Percentiles rank a stretch among this genome's conserved stretches.
Evolutionary conservation across 2,113 vertebrate species (phyloP).

Genomic region (Pongo pygmaeus): DNA sequence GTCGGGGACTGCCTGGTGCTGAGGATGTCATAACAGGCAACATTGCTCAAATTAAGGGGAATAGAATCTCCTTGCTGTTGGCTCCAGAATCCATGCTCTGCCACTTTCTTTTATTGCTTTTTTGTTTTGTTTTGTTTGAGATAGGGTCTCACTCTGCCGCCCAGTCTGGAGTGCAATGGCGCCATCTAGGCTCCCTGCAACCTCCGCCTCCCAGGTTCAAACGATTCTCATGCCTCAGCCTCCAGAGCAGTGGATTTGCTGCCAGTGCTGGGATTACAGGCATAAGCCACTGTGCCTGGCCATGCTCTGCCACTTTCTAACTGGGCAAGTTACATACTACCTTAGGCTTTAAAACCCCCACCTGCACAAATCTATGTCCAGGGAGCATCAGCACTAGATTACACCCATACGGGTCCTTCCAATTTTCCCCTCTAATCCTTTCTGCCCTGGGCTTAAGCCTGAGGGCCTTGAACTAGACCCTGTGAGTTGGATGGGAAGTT

Average conservation of each 20-base stretch:
- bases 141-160: background rate
- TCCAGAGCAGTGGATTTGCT: background rate
- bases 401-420: background rate
- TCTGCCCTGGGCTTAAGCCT: background rate
- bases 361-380: background rate
- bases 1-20: background rate
- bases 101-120: background rate
- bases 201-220: background rate
- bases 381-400: background rate
- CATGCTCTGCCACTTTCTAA: background rate
- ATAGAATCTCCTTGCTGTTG: background rate
- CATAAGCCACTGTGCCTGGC: background rate
- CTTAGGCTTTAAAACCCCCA: background rate
- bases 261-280: background rate
- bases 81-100: too few species aligned
- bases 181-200: background rate
- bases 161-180: background rate
- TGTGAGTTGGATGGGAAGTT: background rate
- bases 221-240: background rate
- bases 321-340: background rate
- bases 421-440: background rate
- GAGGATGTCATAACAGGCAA: background rate
- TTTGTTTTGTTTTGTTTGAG: too few species aligned
- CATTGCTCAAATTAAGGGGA: background rate
- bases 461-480: background rate